phyloP scores from a whole-genome alignment of 2,113 vertebrate genomes.

The Ancistrus triradiatus region DNA sequence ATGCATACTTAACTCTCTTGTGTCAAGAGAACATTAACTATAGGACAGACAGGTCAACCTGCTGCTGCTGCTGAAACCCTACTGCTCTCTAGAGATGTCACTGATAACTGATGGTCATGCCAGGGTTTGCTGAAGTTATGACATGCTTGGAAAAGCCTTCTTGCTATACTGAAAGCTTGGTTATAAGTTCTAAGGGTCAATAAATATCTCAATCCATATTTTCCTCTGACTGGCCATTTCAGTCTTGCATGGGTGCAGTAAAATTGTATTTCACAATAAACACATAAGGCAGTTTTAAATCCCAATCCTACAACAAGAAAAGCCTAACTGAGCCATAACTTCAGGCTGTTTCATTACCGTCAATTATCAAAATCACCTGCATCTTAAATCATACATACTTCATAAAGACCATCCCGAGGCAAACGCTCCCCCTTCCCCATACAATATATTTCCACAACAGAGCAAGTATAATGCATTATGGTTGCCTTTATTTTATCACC shows the following conservation, averaged over 20 bases:
- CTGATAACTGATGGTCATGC: slow-evolving; percentile 53
- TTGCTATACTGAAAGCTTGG: background rate
- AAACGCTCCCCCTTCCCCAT: background rate
- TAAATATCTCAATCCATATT: slow-evolving; percentile 35
- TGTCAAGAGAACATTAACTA: slow-evolving; percentile 63
- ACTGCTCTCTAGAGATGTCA: slow-evolving; percentile 54
- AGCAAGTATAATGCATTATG: slow-evolving; percentile 51
- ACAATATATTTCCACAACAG: background rate
- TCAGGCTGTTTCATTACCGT: background rate
- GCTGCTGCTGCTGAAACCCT: slow-evolving; percentile 39
- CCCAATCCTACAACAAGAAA: background rate
- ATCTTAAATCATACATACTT: background rate
- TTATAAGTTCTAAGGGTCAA: slow-evolving; percentile 13
- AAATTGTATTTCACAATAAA: slow-evolving; percentile 4
- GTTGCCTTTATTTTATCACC: slow-evolving; percentile 60
- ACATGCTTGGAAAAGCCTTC: slow-evolving; percentile 15
- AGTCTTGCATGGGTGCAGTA: background rate
- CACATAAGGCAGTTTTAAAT: background rate
- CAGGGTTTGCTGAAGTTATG: background rate
- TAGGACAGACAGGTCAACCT: slow-evolving; percentile 48
- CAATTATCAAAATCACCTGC: background rate
- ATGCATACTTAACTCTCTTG: slow-evolving; percentile 51
- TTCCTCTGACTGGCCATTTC: slow-evolving; percentile 11
- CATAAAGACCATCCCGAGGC: background rate
- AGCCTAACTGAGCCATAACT: background rate